Conservation (phyloP, 64 coral and sea anemone genomes). For the Orbicella faveolata region DNA sequence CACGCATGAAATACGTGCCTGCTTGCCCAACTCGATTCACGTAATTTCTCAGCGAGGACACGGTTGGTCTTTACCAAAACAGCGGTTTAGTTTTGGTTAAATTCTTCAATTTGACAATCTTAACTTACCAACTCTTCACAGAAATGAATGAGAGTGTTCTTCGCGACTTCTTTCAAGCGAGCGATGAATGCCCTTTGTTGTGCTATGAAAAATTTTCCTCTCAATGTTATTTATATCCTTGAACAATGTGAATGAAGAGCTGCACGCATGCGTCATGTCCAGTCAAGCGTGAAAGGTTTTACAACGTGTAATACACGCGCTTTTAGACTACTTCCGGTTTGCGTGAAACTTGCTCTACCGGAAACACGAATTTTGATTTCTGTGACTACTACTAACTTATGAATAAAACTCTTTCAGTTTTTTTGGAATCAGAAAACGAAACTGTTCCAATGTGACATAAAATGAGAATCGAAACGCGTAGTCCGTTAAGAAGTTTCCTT, state of each 20-base stretch:
- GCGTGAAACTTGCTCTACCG: slow-evolving; percentile 29
- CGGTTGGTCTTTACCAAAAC: neutral
- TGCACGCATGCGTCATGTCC: slow-evolving; percentile 43
- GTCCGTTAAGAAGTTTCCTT: neutral
- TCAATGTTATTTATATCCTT: slow-evolving; percentile 74
- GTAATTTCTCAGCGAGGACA: neutral
- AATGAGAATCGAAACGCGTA: neutral
- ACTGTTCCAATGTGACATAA: neutral
- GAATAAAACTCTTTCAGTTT: neutral
- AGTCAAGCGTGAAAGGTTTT: slow-evolving; percentile 30
- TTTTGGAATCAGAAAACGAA: neutral
- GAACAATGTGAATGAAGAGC: neutral
- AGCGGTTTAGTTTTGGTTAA: neutral
- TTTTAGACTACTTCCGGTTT: slow-evolving; percentile 50
- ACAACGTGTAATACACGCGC: slow-evolving; percentile 61
- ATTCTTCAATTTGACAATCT: neutral
- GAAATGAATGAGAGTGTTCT: slow-evolving; percentile 8
- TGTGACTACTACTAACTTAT: neutral
- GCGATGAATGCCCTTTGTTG: slow-evolving; percentile 70
- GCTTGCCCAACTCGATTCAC: slow-evolving; percentile 2
- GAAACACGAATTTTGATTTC: slow-evolving; percentile 1
- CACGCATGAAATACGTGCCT: slow-evolving; percentile 28
- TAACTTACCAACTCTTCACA: slow-evolving; percentile 36
- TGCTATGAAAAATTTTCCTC: slow-evolving; percentile 45
- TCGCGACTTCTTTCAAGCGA: slow-evolving; percentile 27